phyloP scores from a whole-genome alignment of 2,888 invertebrate species.

The Hipparchia semele region DNA sequence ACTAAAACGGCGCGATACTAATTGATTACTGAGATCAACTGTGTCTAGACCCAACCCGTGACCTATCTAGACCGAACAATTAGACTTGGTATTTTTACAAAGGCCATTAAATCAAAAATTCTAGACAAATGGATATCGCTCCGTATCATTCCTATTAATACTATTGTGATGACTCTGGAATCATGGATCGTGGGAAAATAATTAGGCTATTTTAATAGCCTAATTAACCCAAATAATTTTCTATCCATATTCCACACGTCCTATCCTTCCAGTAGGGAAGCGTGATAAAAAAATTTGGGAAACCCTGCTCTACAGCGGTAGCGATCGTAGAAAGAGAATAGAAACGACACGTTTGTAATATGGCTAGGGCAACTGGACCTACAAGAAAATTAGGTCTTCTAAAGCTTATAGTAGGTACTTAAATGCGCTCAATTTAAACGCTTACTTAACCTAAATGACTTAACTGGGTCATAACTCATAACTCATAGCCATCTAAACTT shows the following conservation, averaged over 20 bases:
- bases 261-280: too few species aligned
- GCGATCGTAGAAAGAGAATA: too few species aligned
- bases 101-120: constrained; percentile 40
- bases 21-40: constrained; percentile 65
- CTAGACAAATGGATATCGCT: constrained; percentile 28
- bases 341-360: too few species aligned
- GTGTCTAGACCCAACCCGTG: constrained; percentile 64
- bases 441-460: constrained; percentile 37
- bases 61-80: constrained; percentile 57
- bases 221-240: too few species aligned
- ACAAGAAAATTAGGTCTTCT: constrained; percentile 30
- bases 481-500: constrained; percentile 23
- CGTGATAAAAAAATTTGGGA: too few species aligned
- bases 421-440: constrained; percentile 23
- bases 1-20: constrained; percentile 60
- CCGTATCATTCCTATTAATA: constrained; percentile 7
- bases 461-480: constrained; percentile 23
- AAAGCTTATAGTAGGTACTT: not conserved
- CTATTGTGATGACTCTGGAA: not conserved
- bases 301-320: too few species aligned
- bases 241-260: too few species aligned
- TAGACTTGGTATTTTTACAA: constrained; percentile 44
- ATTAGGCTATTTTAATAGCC: not conserved
- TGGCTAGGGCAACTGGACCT: too few species aligned
- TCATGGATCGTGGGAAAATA: constrained; percentile 17